A percentile compares a stretch with the other conserved stretches of the same genome.
Evolutionary conservation across 2,888 invertebrate species (phyloP).

Genomic region (Harpalus rubripes): DNA sequence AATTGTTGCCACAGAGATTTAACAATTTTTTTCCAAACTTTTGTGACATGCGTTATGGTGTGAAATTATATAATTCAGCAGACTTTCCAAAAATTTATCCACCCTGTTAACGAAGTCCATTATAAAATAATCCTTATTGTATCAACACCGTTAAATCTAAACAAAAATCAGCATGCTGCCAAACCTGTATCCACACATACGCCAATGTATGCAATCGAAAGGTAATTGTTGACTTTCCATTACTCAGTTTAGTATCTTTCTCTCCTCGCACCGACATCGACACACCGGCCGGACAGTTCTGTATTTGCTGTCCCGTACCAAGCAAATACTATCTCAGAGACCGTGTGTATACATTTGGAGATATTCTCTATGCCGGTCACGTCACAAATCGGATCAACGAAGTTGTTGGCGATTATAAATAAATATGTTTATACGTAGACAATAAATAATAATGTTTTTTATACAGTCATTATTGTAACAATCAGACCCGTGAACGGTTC

Average conservation of each 20-base stretch:
- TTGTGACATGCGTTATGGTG: too few relatives aligned
- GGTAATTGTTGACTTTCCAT: conserved; percentile 51
- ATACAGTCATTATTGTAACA: too few relatives aligned
- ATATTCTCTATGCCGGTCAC: conserved; percentile 31
- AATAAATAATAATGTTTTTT: neutral
- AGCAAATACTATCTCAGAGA: conserved; percentile 46
- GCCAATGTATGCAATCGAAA: conserved; percentile 42
- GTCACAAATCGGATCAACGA: neutral
- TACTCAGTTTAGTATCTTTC: conserved; percentile 52
- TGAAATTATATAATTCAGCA: too few relatives aligned
- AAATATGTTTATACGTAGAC: neutral
- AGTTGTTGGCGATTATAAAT: neutral
- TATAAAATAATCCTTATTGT: neutral
- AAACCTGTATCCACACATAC: conserved; percentile 10
- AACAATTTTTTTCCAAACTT: too few relatives aligned
- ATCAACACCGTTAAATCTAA: neutral
- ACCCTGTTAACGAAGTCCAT: neutral
- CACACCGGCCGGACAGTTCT: neutral
- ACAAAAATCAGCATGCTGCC: neutral
- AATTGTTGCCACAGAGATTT: too few relatives aligned
- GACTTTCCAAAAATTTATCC: neutral
- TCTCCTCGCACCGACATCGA: conserved; percentile 1
- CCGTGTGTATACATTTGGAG: conserved; percentile 20
- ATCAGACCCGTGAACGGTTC: too few relatives aligned
- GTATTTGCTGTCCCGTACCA: conserved; percentile 50